Percentiles rank a stretch among this genome's conserved stretches.
Conservation (phyloP, 2,797 vertebrate species). For the Eidolon dupreanum region DNA sequence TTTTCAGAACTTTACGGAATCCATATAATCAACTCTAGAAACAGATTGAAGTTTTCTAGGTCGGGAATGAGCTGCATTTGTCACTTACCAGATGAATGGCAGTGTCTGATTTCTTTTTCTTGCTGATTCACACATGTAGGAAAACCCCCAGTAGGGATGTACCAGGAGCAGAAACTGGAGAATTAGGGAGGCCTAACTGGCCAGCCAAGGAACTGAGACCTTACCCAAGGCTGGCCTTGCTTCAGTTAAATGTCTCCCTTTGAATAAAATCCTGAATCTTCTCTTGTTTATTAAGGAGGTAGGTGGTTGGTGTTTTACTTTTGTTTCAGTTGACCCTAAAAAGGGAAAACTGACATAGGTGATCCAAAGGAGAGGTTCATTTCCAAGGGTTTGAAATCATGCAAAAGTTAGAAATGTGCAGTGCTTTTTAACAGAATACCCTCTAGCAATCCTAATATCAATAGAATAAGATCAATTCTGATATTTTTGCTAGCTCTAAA, state of each 20-base stretch:
- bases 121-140: neutral
- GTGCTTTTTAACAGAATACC: neutral
- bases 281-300: neutral
- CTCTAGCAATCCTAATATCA: neutral
- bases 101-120: neutral
- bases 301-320: neutral
- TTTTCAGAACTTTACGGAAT: neutral
- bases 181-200: neutral
- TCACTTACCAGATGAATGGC: neutral
- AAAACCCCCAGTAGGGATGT: neutral
- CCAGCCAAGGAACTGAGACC: neutral
- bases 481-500: neutral
- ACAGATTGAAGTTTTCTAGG: neutral
- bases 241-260: neutral
- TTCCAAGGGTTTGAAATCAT: neutral
- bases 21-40: neutral
- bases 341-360: neutral
- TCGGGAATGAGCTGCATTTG: neutral
- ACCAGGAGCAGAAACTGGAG: neutral
- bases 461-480: neutral
- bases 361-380: neutral
- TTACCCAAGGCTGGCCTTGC: neutral
- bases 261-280: neutral
- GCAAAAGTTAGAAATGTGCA: neutral
- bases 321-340: neutral